Evolutionary conservation across 2,113 vertebrate species (phyloP), one percentile per base, ranked within the genome.

Genomic region (Sceloporus undulatus): DNA sequence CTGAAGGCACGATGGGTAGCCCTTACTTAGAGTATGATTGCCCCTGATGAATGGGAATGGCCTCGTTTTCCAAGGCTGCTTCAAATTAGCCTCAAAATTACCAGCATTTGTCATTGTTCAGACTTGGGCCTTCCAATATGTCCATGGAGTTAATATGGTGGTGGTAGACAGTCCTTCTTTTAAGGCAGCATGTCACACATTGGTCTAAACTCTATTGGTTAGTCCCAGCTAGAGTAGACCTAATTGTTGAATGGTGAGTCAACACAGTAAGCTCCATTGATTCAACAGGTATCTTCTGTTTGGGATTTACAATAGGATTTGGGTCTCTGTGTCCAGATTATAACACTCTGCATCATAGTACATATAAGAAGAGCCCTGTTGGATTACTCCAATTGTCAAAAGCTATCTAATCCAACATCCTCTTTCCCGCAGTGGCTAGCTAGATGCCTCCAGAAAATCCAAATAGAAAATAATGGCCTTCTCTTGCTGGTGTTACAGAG

Each of bases 1-100:
- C 95, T 91, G 93, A 88, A 94, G 88, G 94, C 94, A 91, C 87
- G 88, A 89, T 87, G 90, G 75, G 87, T 92, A 29, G 62, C 68
- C 62, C 82, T 56, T 0, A 1, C 76, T 82, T 77, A 34, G 62
- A 93, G 90, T 85, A 83, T 88, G 82, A 88, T 8, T 68, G 40
- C 18, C 62, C 59, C 86, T 81, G 92, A 94, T 73, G 92, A 92
- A 94, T 87, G 88, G 34, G 59, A 54, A 21, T 62, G 42, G 14
- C 89, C 84, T 81, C 18, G 62, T 86, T 62, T 92, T n/a, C 0
- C 81, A 56, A 5, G 1, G n/a, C 74, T 0, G 0, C 2, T 87
- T 86, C 29, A 56, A 59, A 48, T 40, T 85, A 84, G 56, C 8
- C 21, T 65, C 59, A n/a, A 66, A 85, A 85, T 52, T 19, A 1